Conservation (phyloP, 2,888 invertebrate species). For the Platycheirus rosarum region DNA sequence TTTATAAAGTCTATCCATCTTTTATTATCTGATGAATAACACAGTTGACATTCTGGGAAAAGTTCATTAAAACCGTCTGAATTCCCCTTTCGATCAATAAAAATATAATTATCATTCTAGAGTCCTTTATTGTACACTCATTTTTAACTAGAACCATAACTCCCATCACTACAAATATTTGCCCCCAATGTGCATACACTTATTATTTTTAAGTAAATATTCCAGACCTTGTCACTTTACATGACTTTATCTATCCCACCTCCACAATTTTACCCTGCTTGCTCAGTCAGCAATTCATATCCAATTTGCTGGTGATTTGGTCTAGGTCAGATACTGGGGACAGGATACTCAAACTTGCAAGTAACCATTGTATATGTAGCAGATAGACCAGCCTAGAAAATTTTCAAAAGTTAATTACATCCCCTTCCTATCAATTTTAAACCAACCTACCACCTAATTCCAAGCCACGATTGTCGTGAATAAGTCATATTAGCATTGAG, state of each 20-base stretch:
- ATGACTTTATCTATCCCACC: conserved; percentile 1
- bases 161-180: conserved; percentile 31
- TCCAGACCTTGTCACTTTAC: not conserved
- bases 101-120: not conserved
- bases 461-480: not conserved
- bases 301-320: conserved; percentile 26
- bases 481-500: no score
- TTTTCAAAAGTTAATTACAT: conserved; percentile 19
- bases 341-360: not conserved
- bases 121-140: not conserved
- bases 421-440: conserved; percentile 7
- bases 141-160: conserved; percentile 6
- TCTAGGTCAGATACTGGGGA: conserved; percentile 22
- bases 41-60: conserved; percentile 37
- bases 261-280: conserved; percentile 34
- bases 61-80: conserved; percentile 14
- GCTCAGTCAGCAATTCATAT: conserved; percentile 22
- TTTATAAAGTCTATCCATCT: conserved; percentile 4
- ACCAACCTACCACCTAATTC: not conserved
- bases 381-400: not conserved
- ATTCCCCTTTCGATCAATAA: conserved; percentile 13
- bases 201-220: conserved; percentile 34
- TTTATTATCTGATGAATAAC: conserved; percentile 74
- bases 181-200: conserved; percentile 20
- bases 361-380: not conserved